phyloP scores from a whole-genome alignment of 2,888 invertebrate species.

The Toxonevra muliebris region DNA sequence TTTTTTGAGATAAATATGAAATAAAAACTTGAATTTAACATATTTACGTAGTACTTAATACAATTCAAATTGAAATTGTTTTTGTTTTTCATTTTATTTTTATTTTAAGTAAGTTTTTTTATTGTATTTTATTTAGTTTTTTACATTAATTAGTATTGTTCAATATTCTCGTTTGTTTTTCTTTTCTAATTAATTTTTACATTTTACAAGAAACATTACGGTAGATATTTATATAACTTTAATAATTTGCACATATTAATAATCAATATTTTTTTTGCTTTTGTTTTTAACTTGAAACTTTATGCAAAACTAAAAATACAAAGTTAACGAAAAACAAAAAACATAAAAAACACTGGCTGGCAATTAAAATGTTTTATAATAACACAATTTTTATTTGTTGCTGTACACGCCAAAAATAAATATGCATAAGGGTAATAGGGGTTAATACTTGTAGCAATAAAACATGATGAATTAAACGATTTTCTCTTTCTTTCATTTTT shows the following conservation, averaged over 20 bases:
- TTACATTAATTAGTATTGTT: background rate
- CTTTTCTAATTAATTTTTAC: slow-evolving; percentile 3
- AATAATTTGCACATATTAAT: slow-evolving; percentile 8
- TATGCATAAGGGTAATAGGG: slow-evolving; percentile 1
- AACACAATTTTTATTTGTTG: slow-evolving; percentile 6
- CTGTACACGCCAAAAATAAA: slow-evolving; percentile 8
- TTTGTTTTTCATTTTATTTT: background rate
- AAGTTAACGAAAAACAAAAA: background rate
- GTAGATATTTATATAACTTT: slow-evolving; percentile 23
- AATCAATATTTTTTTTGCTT: slow-evolving; percentile 4
- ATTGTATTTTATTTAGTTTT: background rate
- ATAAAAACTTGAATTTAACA: background rate
- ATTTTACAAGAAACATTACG: slow-evolving; percentile 27
- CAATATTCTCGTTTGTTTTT: background rate
- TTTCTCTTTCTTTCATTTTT: slow-evolving; percentile 6
- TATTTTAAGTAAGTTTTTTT: too few species aligned
- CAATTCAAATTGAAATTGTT: too few species aligned
- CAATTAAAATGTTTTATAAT: background rate
- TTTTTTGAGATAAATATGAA: background rate
- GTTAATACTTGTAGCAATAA: slow-evolving; percentile 31
- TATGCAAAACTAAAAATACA: slow-evolving; percentile 1
- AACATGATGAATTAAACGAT: slow-evolving; percentile 18
- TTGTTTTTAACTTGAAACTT: background rate
- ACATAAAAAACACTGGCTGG: background rate
- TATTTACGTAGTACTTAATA: too few species aligned